Conservation (phyloP, 2,797 vertebrate species). For the Myotis pilosus region DNA sequence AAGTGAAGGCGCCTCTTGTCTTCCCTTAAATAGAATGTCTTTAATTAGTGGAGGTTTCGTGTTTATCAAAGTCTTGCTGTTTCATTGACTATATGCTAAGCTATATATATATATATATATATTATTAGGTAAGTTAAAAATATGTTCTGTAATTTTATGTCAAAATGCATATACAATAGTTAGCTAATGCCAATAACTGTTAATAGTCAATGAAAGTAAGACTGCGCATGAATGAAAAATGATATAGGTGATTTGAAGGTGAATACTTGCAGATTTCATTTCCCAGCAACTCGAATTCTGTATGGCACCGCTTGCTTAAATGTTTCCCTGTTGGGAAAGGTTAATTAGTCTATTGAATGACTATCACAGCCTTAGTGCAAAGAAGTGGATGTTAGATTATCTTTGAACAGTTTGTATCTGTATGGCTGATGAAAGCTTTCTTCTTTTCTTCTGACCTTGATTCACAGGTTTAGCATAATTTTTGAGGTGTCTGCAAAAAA, state of each 20-base stretch:
- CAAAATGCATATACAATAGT: conserved; percentile 30
- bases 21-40: conserved; percentile 91
- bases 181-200: conserved; percentile 28
- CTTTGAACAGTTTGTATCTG: not conserved
- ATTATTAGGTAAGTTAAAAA: not conserved
- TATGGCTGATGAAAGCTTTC: not conserved
- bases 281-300: conserved; percentile 90
- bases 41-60: conserved; percentile 81
- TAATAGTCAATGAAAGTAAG: conserved; percentile 84
- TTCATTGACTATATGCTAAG: conserved; percentile 81
- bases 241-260: conserved; percentile 78
- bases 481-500: not conserved
- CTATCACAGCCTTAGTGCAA: conserved; percentile 45
- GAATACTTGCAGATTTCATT: conserved; percentile 96
- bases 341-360: conserved; percentile 81
- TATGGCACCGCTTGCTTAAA: conserved; percentile 96
- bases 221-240: conserved; percentile 60
- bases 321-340: conserved; percentile 93
- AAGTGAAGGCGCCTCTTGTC: conserved; percentile 90
- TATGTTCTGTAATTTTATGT: not conserved
- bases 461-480: not conserved
- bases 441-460: not conserved
- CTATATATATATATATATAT: not conserved
- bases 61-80: conserved; percentile 63
- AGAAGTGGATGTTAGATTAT: conserved; percentile 55